A percentile compares a stretch with the other conserved stretches of the same genome.
Conservation (phyloP, 2,888 invertebrate genomes). For the Melipona bicolor region DNA sequence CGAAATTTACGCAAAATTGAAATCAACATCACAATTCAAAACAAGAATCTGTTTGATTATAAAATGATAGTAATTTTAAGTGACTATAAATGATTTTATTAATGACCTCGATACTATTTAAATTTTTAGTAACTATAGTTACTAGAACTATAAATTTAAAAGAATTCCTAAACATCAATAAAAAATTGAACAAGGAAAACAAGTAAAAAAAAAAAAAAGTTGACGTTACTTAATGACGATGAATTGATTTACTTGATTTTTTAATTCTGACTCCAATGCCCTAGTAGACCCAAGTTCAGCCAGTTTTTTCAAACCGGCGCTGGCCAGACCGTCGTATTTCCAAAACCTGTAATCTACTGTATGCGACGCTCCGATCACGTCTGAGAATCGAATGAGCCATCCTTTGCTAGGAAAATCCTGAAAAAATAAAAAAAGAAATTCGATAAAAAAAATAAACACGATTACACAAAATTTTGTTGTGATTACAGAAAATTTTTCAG, state of each 20-base stretch:
- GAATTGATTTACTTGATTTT: slow-evolving; percentile 87
- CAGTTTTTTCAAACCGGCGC: slow-evolving; percentile 94
- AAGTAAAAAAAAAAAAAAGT: no score
- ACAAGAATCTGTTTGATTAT: not conserved
- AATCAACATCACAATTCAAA: not conserved
- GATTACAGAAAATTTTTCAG: not conserved
- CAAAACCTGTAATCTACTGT: slow-evolving; percentile 95
- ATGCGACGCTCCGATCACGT: slow-evolving; percentile 97
- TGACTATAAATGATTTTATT: no score
- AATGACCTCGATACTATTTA: no score
- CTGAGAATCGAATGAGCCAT: slow-evolving; percentile 98
- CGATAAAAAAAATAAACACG: not conserved
- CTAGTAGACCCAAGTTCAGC: slow-evolving; percentile 97
- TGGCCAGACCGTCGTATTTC: slow-evolving; percentile 94
- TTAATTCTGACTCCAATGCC: slow-evolving; percentile 94
- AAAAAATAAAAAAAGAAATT: not conserved
- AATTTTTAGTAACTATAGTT: no score
- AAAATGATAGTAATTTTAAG: not conserved
- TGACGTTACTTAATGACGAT: no score
- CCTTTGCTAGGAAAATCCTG: slow-evolving; percentile 94
- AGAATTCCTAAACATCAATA: no score
- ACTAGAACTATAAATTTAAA: no score
- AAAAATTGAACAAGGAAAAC: no score
- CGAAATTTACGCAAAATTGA: not conserved
- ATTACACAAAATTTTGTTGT: not conserved